These are phyloP conservation scores for Siphlonurus alternatus DNA, from an alignment of 2,888 invertebrate species.

Conservation along the genomic window DNA sequence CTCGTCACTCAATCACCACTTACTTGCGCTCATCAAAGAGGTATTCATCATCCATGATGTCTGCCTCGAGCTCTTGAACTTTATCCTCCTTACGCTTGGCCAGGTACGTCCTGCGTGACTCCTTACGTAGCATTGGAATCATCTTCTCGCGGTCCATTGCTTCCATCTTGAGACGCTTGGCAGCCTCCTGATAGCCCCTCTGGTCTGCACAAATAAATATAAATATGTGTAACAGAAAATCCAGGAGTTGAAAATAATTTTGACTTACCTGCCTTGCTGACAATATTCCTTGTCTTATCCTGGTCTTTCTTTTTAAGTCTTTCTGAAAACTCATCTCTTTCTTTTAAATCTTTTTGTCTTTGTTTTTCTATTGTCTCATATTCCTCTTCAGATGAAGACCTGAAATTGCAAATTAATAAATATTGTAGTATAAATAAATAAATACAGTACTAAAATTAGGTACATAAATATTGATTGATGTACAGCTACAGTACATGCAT, in stretches of 20 bases:
- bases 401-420: not conserved
- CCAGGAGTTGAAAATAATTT: too few species aligned
- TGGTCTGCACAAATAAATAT: not conserved
- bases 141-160: conserved; percentile 70
- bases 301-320: conserved; percentile 81
- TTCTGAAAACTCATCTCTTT: conserved; percentile 86
- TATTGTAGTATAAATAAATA: too few species aligned
- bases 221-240: conserved; percentile 1
- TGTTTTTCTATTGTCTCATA: conserved; percentile 44
- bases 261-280: conserved; percentile 27
- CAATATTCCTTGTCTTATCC: conserved; percentile 65
- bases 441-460: too few species aligned
- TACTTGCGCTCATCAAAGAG: conserved; percentile 78
- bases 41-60: conserved; percentile 91
- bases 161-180: conserved; percentile 76
- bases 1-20: conserved; percentile 24
- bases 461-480: too few species aligned
- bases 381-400: conserved; percentile 7
- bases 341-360: conserved; percentile 66
- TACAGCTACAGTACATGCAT: too few species aligned
- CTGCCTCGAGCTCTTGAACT: conserved; percentile 83
- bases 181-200: conserved; percentile 47
- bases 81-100: conserved; percentile 95
- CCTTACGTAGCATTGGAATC: conserved; percentile 71
- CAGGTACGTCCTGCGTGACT: conserved; percentile 85